Conservation (phyloP, 2,888 invertebrate genomes). For the Galerucella pusilla region DNA sequence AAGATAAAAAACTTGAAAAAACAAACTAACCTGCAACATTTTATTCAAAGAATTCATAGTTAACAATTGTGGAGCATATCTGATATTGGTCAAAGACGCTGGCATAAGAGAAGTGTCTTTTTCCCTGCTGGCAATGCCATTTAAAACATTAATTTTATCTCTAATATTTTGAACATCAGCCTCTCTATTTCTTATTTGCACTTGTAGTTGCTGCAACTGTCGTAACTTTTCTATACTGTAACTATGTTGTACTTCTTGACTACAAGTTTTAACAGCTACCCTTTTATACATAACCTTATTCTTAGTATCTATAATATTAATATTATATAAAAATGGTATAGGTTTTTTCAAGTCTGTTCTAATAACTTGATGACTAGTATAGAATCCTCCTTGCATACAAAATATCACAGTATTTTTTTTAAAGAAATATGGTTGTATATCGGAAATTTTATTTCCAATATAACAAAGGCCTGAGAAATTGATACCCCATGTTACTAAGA, state of each 20-base stretch:
- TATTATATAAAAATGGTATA: constrained; percentile 57
- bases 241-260: constrained; percentile 76
- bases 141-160: constrained; percentile 61
- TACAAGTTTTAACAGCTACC: constrained; percentile 67
- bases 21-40: constrained; percentile 59
- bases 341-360: constrained; percentile 57
- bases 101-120: constrained; percentile 42
- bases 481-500: constrained; percentile 85
- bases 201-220: constrained; percentile 76
- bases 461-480: constrained; percentile 86
- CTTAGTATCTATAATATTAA: constrained; percentile 58
- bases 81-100: constrained; percentile 44
- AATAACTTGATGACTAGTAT: constrained; percentile 71
- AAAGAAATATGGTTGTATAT: constrained; percentile 75
- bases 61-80: constrained; percentile 61
- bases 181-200: constrained; percentile 76
- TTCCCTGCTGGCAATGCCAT: constrained; percentile 45
- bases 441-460: constrained; percentile 75
- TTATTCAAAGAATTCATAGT: constrained; percentile 64
- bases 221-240: constrained; percentile 79
- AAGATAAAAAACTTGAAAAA: no score
- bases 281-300: constrained; percentile 58
- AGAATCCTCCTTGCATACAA: constrained; percentile 88
- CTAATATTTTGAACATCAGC: constrained; percentile 70
- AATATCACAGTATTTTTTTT: constrained; percentile 82